Evolutionary conservation across 2,888 invertebrate species (phyloP), one percentile per base, ranked within the genome.

Genomic region (Leistus spinibarbis): DNA sequence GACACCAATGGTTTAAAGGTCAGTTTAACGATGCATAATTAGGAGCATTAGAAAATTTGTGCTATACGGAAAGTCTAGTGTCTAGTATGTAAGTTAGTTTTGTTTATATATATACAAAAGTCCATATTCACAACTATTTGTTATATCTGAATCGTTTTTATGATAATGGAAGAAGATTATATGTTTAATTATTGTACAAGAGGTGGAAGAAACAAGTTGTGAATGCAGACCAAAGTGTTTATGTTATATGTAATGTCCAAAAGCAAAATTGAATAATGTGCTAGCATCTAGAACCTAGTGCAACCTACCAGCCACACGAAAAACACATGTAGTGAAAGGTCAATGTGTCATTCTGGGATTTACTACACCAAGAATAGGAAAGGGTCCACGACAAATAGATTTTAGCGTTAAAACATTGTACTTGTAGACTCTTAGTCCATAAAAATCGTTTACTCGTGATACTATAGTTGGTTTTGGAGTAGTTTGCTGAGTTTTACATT

Each of bases 301-400:
- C 85, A 85, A 86, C 85, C 85, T 86, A 86, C 86, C 86, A 86
- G 86, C 86, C 86, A 86, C 85, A 86, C 86, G 85, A 85, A 17
- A 20, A 85, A 85, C 80, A 83, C 78, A 75, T 69, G 53, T 75
- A 83, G 85, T 85, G 85, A 81, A 73, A 22, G 68, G 74, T 74
- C 72, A 53, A 57, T 65, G 53, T 19, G 53, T 53, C 74, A 74
- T 68, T 74, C 63, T 57, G 73, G 67, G 73, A 67, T n/a, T 62
- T 57, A 67, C 73, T 73, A 73, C 73, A 73, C 67, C 73, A 73
- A 73, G n/a, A 54, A 54, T 17, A 73, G 67, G 73, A 64, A 64
- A 71, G 64, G 71, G 63, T 54, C 54, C 64, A 71, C 71, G 71
- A 71, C 64, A 56, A 16, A n/a, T 3, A 56, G n/a, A 53, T 54